These are phyloP conservation scores for Dioctria linearis DNA, from an alignment of 2,888 invertebrate genomes.

Conservation along the genomic window DNA sequence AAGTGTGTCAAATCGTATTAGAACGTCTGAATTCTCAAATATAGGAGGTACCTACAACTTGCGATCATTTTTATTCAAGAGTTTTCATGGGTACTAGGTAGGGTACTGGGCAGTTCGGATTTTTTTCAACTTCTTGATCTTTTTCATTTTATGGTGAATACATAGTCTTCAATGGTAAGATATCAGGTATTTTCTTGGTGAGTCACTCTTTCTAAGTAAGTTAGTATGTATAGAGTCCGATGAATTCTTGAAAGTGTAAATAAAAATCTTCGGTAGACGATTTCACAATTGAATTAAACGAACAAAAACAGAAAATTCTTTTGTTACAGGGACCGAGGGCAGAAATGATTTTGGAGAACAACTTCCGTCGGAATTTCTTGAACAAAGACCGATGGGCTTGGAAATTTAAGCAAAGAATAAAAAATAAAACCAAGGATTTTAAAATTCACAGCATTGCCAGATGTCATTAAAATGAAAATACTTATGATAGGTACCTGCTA, in stretches of 20 bases:
- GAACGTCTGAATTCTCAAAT: constrained; percentile 17
- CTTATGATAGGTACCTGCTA: too few relatives aligned
- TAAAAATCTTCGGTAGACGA: constrained; percentile 35
- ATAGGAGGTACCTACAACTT: too few relatives aligned
- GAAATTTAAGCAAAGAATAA: too few relatives aligned
- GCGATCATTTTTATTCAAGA: constrained; percentile 12
- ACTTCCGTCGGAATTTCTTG: constrained; percentile 42
- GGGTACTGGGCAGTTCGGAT: not conserved
- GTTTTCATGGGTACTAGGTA: not conserved
- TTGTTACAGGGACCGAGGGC: constrained; percentile 16
- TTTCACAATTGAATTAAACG: constrained; percentile 26
- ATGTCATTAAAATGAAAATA: too few relatives aligned
- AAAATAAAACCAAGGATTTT: too few relatives aligned
- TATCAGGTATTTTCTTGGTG: constrained; percentile 31
- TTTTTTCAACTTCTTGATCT: constrained; percentile 19
- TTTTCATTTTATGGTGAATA: not conserved
- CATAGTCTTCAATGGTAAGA: not conserved
- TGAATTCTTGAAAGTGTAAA: constrained; percentile 48
- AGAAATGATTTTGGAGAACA: constrained; percentile 22
- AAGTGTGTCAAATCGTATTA: constrained; percentile 52
- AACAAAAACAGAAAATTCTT: constrained; percentile 45
- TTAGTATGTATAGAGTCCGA: not conserved
- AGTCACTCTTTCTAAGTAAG: constrained; percentile 17
- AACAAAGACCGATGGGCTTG: constrained; percentile 29
- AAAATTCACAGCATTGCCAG: too few relatives aligned